Evolutionary conservation across 2,113 vertebrate genomes (phyloP), one percentile per base, ranked within the genome.

Genomic region (Rutilus rutilus): DNA sequence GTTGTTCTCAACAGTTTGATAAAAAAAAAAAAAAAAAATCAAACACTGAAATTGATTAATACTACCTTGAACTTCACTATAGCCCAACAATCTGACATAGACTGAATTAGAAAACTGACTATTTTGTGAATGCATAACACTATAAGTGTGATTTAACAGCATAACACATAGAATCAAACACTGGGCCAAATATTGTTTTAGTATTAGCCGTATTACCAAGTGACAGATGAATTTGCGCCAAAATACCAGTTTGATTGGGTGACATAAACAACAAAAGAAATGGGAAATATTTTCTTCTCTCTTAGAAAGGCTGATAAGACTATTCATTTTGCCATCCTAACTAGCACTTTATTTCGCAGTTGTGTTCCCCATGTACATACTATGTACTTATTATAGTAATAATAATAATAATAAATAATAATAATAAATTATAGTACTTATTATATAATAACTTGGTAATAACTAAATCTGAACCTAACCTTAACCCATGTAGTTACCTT

Each of bases 111-210:
- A 52, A 36, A 82, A 69, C 8, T 4, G 27, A 36, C 30, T 36
- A 50, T 30, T 69, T 82, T 52, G 45, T 50, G 50, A 69, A 69
- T 52, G 79, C 79, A 67, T 67, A 82, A 80, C 78, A 80, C 27
- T 21, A 39, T 30, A 42, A 80, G 59, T 80, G 80, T 82, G 80
- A 69, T 52, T 69, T 82, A 69, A 64, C 79, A 82, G 79, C 62
- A 15, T 82, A 82, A 82, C 79, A 82, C 79, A 67, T 82, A 57
- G 79, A 10, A 82, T 50, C 42, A 65, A 82, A 67, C 62, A 67
- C 79, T 12, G 15, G 62, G 27, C 78, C 78, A 80, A 45, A 79
- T 59, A 80, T 80, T 42, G 57, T 62, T 62, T 80, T 79, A 42
- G 78, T 62, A 62, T 85, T 77, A 62, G 69, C 69, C 52, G 36